These are phyloP conservation scores for Pachycephala philippinensis DNA, from an alignment of 2,113 vertebrate genomes.

Conservation along the genomic window DNA sequence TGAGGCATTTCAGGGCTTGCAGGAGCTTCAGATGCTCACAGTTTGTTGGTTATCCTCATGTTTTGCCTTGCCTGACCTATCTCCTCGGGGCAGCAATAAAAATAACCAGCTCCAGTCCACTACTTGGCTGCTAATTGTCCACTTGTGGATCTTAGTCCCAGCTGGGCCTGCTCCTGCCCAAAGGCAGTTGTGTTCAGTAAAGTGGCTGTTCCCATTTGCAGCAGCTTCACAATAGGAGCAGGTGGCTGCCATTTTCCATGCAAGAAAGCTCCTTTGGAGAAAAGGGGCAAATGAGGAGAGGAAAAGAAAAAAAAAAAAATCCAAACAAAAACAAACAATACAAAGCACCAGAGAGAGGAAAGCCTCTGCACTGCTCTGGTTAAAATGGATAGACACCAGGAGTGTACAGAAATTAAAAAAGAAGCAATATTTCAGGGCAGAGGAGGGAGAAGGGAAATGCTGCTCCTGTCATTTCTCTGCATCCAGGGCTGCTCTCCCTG, in stretches of 20 bases:
- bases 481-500: neutral
- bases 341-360: neutral
- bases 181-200: constrained; percentile 32
- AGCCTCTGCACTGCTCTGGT: neutral
- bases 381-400: neutral
- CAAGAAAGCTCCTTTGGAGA: too few species aligned
- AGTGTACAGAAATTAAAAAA: neutral
- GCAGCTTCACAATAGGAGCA: constrained; percentile 17
- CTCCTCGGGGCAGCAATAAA: constrained; percentile 55
- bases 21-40: constrained; percentile 27
- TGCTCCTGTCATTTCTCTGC: neutral
- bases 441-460: neutral
- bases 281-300: neutral
- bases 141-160: constrained; percentile 47
- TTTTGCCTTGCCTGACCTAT: constrained; percentile 49
- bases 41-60: constrained; percentile 9
- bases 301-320: neutral
- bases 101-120: constrained; percentile 58
- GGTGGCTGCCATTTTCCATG: constrained; percentile 32
- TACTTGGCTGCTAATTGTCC: constrained; percentile 63
- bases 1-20: neutral
- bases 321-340: neutral
- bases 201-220: neutral
- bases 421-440: neutral
- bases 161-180: constrained; percentile 59